Evolutionary conservation across 2,113 vertebrate genomes (phyloP).

Genomic region (Phodopus roborovskii): DNA sequence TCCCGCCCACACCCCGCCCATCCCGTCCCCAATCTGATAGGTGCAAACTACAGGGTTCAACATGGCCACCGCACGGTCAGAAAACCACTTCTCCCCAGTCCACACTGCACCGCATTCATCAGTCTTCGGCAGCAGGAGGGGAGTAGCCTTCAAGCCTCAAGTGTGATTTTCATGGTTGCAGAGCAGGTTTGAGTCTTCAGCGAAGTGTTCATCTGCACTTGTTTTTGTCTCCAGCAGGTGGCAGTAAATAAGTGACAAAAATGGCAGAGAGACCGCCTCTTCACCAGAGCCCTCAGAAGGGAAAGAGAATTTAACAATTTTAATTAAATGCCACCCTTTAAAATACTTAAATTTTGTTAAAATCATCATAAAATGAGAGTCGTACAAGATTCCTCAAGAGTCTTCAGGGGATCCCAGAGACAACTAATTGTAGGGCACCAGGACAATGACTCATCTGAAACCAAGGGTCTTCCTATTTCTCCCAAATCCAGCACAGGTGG

Average conservation of each 20-base stretch:
- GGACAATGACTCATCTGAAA: not conserved
- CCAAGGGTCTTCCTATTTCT: not conserved
- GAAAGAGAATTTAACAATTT: conserved; percentile 8
- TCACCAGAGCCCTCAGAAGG: not conserved
- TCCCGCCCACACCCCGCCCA: not conserved
- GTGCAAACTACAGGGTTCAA: not conserved
- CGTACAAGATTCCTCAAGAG: not conserved
- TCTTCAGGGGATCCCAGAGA: not conserved
- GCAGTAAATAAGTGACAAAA: conserved; percentile 52
- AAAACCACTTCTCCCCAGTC: not conserved
- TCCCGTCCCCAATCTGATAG: not conserved
- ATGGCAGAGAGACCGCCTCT: not conserved
- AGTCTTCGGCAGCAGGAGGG: not conserved
- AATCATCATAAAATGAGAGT: conserved; percentile 24
- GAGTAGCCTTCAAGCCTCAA: not conserved
- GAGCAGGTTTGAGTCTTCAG: not conserved
- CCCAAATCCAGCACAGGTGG: not conserved
- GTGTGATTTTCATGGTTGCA: not conserved
- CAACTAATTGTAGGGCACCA: not conserved
- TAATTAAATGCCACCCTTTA: conserved; percentile 24
- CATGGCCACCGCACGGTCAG: not conserved
- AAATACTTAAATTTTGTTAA: conserved; percentile 63
- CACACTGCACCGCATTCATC: not conserved
- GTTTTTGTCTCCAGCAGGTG: conserved; percentile 71
- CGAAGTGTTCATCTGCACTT: not conserved